Conservation (phyloP, 2,888 invertebrate species). For the Timema podura region DNA sequence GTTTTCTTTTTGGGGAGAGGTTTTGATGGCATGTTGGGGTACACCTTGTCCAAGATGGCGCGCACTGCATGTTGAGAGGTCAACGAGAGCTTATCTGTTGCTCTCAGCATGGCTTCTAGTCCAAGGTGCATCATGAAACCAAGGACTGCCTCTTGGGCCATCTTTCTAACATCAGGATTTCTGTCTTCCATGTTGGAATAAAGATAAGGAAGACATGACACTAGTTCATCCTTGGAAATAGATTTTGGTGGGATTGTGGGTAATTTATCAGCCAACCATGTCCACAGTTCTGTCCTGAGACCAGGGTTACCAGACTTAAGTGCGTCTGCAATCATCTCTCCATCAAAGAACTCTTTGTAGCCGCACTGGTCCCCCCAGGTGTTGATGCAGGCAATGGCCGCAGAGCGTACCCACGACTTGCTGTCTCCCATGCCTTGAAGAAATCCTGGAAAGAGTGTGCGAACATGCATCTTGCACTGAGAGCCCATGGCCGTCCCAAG, state of each 20-base stretch:
- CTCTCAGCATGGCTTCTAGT: slow-evolving; percentile 71
- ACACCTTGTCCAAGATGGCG: slow-evolving; percentile 77
- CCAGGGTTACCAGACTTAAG: slow-evolving; percentile 81
- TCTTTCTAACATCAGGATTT: slow-evolving; percentile 85
- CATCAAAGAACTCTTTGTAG: slow-evolving; percentile 76
- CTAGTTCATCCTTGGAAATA: slow-evolving; percentile 76
- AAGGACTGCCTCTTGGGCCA: slow-evolving; percentile 81
- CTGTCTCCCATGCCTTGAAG: slow-evolving; percentile 59
- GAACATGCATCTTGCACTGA: slow-evolving; percentile 71
- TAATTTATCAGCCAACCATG: slow-evolving; percentile 79
- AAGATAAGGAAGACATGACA: slow-evolving; percentile 69
- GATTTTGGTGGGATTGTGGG: slow-evolving; percentile 67
- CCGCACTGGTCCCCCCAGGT: slow-evolving; percentile 81
- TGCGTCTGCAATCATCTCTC: slow-evolving; percentile 85
- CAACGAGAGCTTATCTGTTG: slow-evolving; percentile 75
- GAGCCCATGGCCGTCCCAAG: slow-evolving; percentile 80
- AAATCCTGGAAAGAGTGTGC: slow-evolving; percentile 79
- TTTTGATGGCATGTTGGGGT: slow-evolving; percentile 78
- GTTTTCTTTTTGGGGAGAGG: slow-evolving; percentile 62
- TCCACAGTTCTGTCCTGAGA: slow-evolving; percentile 74
- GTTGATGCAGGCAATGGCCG: slow-evolving; percentile 79
- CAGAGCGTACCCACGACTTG: slow-evolving; percentile 73
- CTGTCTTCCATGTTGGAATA: slow-evolving; percentile 86
- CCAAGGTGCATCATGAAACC: slow-evolving; percentile 92
- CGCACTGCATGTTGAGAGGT: slow-evolving; percentile 16